Base-by-base conservation (phyloP, 2,113 vertebrate species). In the Datnioides undecimradiatus region DNA sequence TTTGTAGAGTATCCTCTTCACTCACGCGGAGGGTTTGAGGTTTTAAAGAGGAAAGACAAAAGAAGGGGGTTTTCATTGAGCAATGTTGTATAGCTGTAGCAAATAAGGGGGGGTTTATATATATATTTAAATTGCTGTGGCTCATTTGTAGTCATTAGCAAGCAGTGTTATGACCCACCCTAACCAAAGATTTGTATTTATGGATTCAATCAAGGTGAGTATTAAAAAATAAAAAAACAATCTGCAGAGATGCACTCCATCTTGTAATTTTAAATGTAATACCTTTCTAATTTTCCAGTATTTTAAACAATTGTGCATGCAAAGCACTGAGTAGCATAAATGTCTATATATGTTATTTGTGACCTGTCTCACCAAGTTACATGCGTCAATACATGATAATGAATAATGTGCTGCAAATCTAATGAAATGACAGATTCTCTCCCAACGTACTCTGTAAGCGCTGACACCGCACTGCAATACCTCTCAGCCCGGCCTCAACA, bases 371-470 rank as follows among this genome's bases (percentile, higher is more conserved):
- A 16, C 43, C n/a, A 79, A 58, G 70, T 81, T 69, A 79, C 57
- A 76, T 67, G 77, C 54, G 38, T 92, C 89, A 87, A 84, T 90
- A 85, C 76, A 88, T 84, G 77, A 85, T 89, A 82, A 92, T 91
- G 82, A 92, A 89, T 89, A 91, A 91, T 71, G 77, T 62, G 70
- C 76, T 85, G 69, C 75, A 85, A 87, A 89, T 87, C 40, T 80
- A 88, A 91, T 82, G 58, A 91, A 93, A 92, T 88, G 77, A 91
- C 82, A 90, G 71, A 87, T 88, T 89, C 80, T 88, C 81, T 80
- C 63, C 79, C 79, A 76, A 85, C 78, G 69, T 73, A 88, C 21
- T 76, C 80, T 82, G 69, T 83, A 86, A 92, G 80, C 69, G 91
- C 89, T 93, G 90, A 93, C 85, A 83, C 63, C 1, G 77, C 90